phyloP scores from a whole-genome alignment of 2,113 vertebrate genomes.

The Octodon degus region DNA sequence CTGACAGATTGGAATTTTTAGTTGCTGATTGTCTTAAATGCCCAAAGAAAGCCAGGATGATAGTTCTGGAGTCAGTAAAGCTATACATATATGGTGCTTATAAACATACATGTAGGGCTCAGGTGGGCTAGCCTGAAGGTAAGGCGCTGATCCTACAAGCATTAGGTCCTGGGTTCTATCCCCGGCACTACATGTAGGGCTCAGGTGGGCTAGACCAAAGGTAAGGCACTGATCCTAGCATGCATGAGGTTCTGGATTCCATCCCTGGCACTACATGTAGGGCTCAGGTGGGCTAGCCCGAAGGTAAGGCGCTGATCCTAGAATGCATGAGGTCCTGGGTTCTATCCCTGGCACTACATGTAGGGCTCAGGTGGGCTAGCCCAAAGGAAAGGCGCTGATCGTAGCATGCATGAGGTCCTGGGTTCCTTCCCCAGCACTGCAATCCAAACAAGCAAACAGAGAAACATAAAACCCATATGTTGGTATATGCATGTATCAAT shows the following conservation, averaged over 20 bases:
- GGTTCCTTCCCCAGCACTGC: background rate
- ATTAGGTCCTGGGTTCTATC: background rate
- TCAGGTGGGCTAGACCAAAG: too few species aligned
- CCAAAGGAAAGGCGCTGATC: background rate
- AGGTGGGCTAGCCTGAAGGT: too few species aligned
- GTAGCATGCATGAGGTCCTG: background rate
- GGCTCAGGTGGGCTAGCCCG: too few species aligned
- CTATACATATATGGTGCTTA: background rate
- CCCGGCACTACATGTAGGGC: too few species aligned
- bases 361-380: background rate
- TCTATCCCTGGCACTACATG: background rate
- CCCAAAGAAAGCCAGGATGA: background rate
- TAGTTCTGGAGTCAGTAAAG: background rate
- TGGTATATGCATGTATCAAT: background rate
- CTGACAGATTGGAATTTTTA: background rate
- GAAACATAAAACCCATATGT: background rate
- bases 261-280: too few species aligned
- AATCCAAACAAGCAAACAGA: background rate
- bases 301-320: too few species aligned
- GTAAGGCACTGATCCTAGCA: too few species aligned
- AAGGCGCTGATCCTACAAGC: background rate
- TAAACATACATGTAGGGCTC: background rate
- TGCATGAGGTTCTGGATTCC: too few species aligned
- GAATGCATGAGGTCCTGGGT: too few species aligned
- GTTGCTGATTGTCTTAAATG: background rate